A percentile compares a stretch with the other conserved stretches of the same genome.
These are phyloP conservation scores for Gulo gulo DNA, from an alignment of 2,113 vertebrate species.

Conservation along the genomic window DNA sequence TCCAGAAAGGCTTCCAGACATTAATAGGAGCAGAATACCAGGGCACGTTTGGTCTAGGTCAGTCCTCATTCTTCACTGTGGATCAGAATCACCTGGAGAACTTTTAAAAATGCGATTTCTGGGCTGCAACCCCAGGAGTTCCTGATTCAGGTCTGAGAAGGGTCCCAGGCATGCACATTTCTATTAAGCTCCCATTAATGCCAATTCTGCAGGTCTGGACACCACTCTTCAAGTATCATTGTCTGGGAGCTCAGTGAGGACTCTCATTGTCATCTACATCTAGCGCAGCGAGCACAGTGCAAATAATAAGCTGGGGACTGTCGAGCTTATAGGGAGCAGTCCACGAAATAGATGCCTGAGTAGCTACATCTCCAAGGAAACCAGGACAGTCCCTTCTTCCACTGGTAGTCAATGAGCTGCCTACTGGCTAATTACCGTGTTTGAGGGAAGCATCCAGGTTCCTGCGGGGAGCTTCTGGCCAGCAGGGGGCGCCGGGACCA, in stretches of 20 bases:
- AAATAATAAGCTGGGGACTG: neutral
- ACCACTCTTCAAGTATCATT: accelerated
- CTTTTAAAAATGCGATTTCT: neutral
- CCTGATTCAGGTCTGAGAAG: neutral
- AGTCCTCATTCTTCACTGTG: neutral
- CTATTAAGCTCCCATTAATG: neutral
- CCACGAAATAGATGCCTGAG: neutral
- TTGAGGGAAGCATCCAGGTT: neutral
- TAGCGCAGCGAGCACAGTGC: neutral
- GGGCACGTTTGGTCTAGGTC: neutral
- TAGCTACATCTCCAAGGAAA: neutral
- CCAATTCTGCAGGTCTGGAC: neutral
- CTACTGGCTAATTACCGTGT: neutral
- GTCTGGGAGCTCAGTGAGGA: neutral
- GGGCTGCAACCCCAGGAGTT: no score
- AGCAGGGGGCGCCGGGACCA: slow-evolving; percentile 46
- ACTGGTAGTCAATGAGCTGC: neutral
- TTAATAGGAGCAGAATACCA: neutral
- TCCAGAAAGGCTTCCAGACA: neutral
- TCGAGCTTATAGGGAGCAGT: neutral
- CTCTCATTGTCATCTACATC: accelerated
- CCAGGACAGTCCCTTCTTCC: neutral
- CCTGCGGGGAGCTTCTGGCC: neutral
- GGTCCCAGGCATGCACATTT: neutral
- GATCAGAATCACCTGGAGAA: neutral